phyloP scores from a whole-genome alignment of 2,113 vertebrate species.

The Agelaius phoeniceus region DNA sequence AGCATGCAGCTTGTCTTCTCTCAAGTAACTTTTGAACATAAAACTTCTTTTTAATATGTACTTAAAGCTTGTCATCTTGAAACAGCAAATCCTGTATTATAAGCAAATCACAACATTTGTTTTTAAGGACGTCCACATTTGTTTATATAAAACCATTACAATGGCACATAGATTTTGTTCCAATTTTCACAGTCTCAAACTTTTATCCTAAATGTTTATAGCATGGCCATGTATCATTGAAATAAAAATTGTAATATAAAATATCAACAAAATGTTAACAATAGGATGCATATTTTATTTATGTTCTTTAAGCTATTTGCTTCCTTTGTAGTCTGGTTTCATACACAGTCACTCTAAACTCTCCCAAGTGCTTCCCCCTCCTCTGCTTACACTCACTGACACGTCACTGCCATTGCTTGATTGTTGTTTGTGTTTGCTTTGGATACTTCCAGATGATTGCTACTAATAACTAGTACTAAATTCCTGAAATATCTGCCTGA shows the following conservation, averaged over 20 bases:
- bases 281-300: not conserved
- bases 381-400: not conserved
- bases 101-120: not conserved
- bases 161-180: not conserved
- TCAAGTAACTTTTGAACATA: not conserved
- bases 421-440: constrained; percentile 60
- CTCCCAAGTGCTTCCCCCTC: not conserved
- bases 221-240: not conserved
- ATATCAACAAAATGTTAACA: not conserved
- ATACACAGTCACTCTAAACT: not conserved
- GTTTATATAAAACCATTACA: not conserved
- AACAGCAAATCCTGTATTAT: not conserved
- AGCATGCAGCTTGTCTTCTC: not conserved
- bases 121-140: not conserved
- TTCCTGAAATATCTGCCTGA: constrained; percentile 53
- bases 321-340: not conserved
- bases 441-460: constrained; percentile 52
- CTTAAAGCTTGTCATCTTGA: not conserved
- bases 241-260: not conserved
- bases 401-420: constrained; percentile 9
- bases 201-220: not conserved
- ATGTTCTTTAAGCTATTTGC: not conserved
- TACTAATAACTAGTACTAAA: constrained; percentile 53
- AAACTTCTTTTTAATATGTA: not conserved
- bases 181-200: not conserved